phyloP scores from a whole-genome alignment of 2,888 invertebrate genomes.

The Nineta flava region DNA sequence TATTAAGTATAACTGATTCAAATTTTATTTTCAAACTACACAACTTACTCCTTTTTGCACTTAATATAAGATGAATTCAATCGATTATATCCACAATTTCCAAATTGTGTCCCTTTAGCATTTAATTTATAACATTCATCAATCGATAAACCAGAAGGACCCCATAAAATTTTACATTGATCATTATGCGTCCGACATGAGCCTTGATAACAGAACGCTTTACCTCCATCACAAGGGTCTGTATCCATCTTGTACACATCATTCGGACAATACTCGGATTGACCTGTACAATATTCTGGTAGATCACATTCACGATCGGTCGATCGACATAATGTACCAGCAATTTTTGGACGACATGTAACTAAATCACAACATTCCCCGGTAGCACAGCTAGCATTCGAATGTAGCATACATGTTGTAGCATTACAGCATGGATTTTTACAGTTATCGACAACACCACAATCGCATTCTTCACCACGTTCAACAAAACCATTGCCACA shows the following conservation, averaged over 20 bases:
- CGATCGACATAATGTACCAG: constrained; percentile 66
- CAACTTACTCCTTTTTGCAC: constrained; percentile 51
- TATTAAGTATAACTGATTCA: too few species aligned
- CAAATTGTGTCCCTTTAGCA: constrained; percentile 60
- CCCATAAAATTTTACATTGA: constrained; percentile 90
- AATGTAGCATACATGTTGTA: constrained; percentile 66
- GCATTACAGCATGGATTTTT: constrained; percentile 76
- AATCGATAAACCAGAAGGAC: constrained; percentile 71
- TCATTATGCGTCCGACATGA: constrained; percentile 75
- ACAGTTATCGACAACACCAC: constrained; percentile 61
- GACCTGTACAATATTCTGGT: constrained; percentile 89
- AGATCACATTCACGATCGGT: constrained; percentile 85
- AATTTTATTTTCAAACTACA: too few species aligned
- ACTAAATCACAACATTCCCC: constrained; percentile 85
- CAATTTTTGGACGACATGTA: constrained; percentile 56
- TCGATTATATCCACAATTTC: constrained; percentile 89
- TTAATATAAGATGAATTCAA: constrained; percentile 50
- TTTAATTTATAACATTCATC: constrained; percentile 76
- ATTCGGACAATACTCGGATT: constrained; percentile 80
- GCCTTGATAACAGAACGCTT: constrained; percentile 81
- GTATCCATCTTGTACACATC: constrained; percentile 88
- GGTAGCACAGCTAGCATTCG: constrained; percentile 88
- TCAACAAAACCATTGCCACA: constrained; percentile 97
- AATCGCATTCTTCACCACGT: constrained; percentile 93
- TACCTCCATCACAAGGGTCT: constrained; percentile 55